phyloP scores from a whole-genome alignment of 1,140 invertebrate species.

The Bathynomus jamesi region DNA sequence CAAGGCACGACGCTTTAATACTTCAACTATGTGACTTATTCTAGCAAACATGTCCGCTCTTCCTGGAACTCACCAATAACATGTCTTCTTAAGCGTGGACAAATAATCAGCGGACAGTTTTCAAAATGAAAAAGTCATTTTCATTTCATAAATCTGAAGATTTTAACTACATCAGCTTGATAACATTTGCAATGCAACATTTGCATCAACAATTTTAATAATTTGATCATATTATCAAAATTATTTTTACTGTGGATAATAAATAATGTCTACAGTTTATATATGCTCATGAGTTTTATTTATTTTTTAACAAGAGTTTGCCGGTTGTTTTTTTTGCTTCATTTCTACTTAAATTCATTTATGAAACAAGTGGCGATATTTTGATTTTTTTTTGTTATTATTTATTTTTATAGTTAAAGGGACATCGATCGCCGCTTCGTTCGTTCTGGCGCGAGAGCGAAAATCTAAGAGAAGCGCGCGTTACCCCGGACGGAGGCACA shows the following conservation, averaged over 20 bases:
- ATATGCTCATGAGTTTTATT: too few relatives aligned
- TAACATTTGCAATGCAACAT: too few relatives aligned
- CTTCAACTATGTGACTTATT: constrained; percentile 36
- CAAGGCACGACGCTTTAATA: constrained; percentile 24
- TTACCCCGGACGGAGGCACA: constrained; percentile 24
- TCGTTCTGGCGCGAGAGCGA: constrained; percentile 25
- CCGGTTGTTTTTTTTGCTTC: too few relatives aligned
- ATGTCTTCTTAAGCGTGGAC: constrained; percentile 20
- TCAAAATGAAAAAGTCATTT: not conserved
- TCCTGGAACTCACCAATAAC: constrained; percentile 32
- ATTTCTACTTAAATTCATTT: too few relatives aligned
- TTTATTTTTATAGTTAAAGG: too few relatives aligned
- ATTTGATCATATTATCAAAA: too few relatives aligned
- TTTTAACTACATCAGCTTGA: not conserved
- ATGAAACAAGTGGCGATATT: too few relatives aligned
- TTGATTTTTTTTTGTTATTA: too few relatives aligned
- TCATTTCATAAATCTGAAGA: not conserved
- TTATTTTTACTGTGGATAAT: too few relatives aligned
- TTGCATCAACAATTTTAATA: too few relatives aligned
- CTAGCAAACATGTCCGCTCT: constrained; percentile 24
- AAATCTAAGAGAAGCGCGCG: constrained; percentile 15
- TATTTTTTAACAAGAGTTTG: too few relatives aligned
- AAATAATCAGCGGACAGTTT: constrained; percentile 16
- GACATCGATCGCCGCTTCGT: constrained; percentile 10
- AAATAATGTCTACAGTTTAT: too few relatives aligned